A percentile compares a stretch with the other conserved stretches of the same genome.
Conservation (phyloP, 1,140 invertebrate species). For the Colletes gigas region DNA sequence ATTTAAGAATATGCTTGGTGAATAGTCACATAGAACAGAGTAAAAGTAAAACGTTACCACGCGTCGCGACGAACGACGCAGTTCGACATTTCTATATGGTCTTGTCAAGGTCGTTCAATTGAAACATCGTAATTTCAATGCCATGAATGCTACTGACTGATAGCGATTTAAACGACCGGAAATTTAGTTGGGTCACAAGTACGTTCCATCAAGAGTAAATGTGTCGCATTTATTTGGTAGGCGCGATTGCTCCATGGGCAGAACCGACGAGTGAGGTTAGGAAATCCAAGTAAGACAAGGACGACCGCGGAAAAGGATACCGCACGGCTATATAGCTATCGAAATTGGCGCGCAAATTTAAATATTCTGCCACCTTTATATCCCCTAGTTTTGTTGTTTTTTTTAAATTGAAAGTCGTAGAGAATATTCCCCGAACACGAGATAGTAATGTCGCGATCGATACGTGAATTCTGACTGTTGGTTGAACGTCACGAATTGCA, state of each 20-base stretch:
- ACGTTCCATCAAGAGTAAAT: not conserved
- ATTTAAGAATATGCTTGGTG: not conserved
- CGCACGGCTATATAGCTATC: not conserved
- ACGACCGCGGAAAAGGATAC: not conserved
- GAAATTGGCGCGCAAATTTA: not conserved
- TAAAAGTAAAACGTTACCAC: too few relatives aligned
- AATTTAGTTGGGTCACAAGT: not conserved
- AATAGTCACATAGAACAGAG: not conserved
- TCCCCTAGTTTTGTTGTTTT: not conserved
- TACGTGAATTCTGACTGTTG: too few relatives aligned
- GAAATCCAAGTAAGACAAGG: not conserved
- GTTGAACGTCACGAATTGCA: too few relatives aligned
- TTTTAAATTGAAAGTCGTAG: too few relatives aligned
- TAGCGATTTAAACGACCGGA: too few relatives aligned
- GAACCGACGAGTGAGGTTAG: constrained; percentile 23
- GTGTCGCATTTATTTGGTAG: not conserved
- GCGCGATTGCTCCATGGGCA: not conserved
- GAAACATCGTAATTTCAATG: not conserved
- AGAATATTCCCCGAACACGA: too few relatives aligned
- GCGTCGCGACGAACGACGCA: constrained; percentile 9
- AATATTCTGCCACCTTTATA: not conserved
- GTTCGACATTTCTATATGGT: not conserved
- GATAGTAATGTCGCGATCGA: too few relatives aligned
- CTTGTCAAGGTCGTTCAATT: constrained; percentile 18
- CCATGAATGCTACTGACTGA: not conserved